These are phyloP conservation scores for Drosophila phalerata DNA, from an alignment of 2,888 invertebrate species.

Conservation along the genomic window DNA sequence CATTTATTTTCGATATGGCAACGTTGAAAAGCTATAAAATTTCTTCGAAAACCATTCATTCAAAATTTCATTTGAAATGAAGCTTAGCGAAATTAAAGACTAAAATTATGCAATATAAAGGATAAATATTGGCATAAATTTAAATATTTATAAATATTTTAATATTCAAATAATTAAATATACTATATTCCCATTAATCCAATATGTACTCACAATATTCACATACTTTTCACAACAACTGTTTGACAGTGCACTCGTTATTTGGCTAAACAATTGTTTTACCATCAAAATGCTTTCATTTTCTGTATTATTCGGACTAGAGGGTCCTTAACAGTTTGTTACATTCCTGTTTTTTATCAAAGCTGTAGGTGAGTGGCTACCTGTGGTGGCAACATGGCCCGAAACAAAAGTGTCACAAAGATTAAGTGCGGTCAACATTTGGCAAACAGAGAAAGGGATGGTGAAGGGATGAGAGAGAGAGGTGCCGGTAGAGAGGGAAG, in stretches of 20 bases:
- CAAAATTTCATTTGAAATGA: too few relatives aligned
- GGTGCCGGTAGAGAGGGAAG: neutral
- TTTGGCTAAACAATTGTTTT: slow-evolving; percentile 12
- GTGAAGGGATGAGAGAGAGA: neutral
- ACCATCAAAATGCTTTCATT: slow-evolving; percentile 12
- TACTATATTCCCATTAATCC: too few relatives aligned
- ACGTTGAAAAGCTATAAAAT: too few relatives aligned
- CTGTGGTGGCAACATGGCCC: slow-evolving; percentile 8
- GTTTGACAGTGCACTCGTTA: neutral
- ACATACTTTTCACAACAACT: slow-evolving; percentile 8
- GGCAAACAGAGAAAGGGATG: slow-evolving; percentile 35
- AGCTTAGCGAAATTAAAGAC: too few relatives aligned
- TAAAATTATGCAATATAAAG: too few relatives aligned
- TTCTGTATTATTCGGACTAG: neutral
- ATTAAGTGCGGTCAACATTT: slow-evolving; percentile 70
- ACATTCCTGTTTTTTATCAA: slow-evolving; percentile 16
- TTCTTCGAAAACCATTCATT: too few relatives aligned
- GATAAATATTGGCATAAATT: too few relatives aligned
- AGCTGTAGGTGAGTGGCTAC: slow-evolving; percentile 10
- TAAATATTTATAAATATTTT: too few relatives aligned
- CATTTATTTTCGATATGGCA: neutral
- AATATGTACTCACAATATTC: too few relatives aligned
- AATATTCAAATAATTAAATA: too few relatives aligned
- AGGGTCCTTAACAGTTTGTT: slow-evolving; percentile 14
- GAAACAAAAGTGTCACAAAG: slow-evolving; percentile 44